These are phyloP conservation scores for Drosophila maculinotata DNA, from an alignment of 2,888 invertebrate genomes.

Conservation along the genomic window DNA sequence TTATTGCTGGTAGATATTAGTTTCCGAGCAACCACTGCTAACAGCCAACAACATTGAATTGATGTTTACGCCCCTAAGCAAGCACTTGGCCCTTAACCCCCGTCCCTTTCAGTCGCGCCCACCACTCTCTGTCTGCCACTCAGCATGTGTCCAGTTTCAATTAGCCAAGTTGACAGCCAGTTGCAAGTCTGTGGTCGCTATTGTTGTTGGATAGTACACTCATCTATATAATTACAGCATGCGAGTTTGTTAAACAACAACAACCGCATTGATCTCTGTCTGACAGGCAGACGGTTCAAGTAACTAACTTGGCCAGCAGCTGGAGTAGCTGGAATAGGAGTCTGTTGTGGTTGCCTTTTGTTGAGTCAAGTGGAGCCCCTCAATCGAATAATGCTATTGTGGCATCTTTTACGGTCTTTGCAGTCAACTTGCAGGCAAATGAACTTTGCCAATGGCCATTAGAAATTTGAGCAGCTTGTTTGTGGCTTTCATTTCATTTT, in stretches of 20 bases:
- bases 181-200: slow-evolving; percentile 26
- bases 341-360: slow-evolving; percentile 13
- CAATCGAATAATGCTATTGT: slow-evolving; percentile 41
- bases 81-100: slow-evolving; percentile 7
- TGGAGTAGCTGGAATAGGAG: slow-evolving; percentile 8
- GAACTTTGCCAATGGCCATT: slow-evolving; percentile 71
- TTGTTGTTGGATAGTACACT: slow-evolving; percentile 28
- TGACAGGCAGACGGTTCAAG: slow-evolving; percentile 43
- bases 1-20: too few relatives aligned
- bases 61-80: slow-evolving; percentile 20
- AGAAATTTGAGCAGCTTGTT: slow-evolving; percentile 78
- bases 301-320: slow-evolving; percentile 18
- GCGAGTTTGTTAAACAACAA: slow-evolving; percentile 71
- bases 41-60: slow-evolving; percentile 11
- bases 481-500: slow-evolving; percentile 18
- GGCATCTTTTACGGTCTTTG: slow-evolving; percentile 57
- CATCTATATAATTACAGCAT: slow-evolving; percentile 68
- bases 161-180: slow-evolving; percentile 60
- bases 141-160: slow-evolving; percentile 63
- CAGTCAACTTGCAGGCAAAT: slow-evolving; percentile 59
- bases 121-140: slow-evolving; percentile 26
- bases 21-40: neutral
- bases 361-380: slow-evolving; percentile 30
- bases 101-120: neutral
- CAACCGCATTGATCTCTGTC: slow-evolving; percentile 56